Evolutionary conservation across 2,888 invertebrate species (phyloP).

Genomic region (Drosophila pseudotalamancana): DNA sequence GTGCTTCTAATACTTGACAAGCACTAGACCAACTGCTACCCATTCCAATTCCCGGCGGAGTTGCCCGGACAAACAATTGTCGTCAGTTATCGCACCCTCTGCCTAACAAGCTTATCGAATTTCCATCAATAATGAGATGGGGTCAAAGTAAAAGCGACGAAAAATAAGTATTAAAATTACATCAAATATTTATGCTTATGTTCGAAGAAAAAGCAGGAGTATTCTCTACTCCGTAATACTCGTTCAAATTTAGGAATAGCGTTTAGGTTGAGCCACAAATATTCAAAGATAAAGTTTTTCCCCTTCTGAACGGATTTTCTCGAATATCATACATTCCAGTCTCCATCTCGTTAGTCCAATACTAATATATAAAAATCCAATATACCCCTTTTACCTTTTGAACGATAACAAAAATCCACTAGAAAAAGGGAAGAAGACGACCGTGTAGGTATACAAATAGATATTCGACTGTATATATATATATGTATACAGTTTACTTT

Average conservation of each 20-base stretch:
- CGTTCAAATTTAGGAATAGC: too few species aligned
- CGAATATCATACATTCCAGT: too few species aligned
- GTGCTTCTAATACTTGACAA: constrained; percentile 39
- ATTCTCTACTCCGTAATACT: too few species aligned
- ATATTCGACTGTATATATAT: neutral
- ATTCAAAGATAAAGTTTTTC: too few species aligned
- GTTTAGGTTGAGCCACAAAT: too few species aligned
- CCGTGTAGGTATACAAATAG: neutral
- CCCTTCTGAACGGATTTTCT: too few species aligned
- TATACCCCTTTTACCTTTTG: too few species aligned
- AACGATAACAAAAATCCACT: too few species aligned
- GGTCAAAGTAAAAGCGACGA: neutral
- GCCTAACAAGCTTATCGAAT: constrained; percentile 44
- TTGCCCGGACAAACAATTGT: constrained; percentile 26
- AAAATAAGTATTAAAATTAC: constrained; percentile 16
- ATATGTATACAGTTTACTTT: constrained; percentile 6
- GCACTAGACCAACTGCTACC: constrained; percentile 21
- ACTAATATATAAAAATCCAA: too few species aligned
- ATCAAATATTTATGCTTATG: constrained; percentile 23
- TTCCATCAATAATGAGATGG: constrained; percentile 33
- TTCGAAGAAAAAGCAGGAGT: neutral
- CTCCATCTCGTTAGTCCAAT: too few species aligned
- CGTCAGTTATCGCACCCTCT: constrained; percentile 35
- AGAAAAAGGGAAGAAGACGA: too few species aligned
- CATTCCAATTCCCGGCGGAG: neutral